A percentile compares a stretch with the other conserved stretches of the same genome.
Conservation (phyloP, 30 jellyfish, hydroid and myxozoan genomes). For the Cassiopea xamachana region DNA sequence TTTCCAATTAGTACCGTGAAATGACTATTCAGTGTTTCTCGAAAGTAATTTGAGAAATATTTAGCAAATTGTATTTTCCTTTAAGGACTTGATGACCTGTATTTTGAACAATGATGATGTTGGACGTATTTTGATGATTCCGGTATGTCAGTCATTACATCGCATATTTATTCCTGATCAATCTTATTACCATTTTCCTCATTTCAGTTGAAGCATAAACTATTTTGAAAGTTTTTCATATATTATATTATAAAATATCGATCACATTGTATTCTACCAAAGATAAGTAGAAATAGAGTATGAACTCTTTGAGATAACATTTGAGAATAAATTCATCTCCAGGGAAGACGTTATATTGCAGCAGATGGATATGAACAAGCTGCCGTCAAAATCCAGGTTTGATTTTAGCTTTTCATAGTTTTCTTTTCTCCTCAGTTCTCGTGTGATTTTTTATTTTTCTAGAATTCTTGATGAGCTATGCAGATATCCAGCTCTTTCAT, state of each 20-base stretch:
- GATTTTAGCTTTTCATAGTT: not conserved
- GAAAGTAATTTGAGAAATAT: not conserved
- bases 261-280: not conserved
- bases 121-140: conserved; percentile 68
- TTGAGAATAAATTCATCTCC: not conserved
- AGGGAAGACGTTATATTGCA: conserved; percentile 96
- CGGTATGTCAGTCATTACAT: conserved; percentile 22
- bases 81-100: conserved; percentile 74
- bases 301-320: not conserved
- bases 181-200: too few relatives aligned
- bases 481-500: too few relatives aligned
- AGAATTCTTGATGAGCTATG: too few relatives aligned
- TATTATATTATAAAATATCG: too few relatives aligned
- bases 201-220: too few relatives aligned
- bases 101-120: conserved; percentile 79
- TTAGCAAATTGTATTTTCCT: not conserved
- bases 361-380: conserved; percentile 90
- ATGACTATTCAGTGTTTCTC: not conserved
- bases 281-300: not conserved
- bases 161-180: too few relatives aligned
- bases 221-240: too few relatives aligned
- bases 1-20: not conserved
- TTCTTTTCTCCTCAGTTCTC: too few relatives aligned
- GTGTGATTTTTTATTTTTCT: too few relatives aligned
- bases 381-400: conserved; percentile 88